phyloP scores from a whole-genome alignment of 2,113 vertebrate genomes.

The Gymnorhina tibicen region DNA sequence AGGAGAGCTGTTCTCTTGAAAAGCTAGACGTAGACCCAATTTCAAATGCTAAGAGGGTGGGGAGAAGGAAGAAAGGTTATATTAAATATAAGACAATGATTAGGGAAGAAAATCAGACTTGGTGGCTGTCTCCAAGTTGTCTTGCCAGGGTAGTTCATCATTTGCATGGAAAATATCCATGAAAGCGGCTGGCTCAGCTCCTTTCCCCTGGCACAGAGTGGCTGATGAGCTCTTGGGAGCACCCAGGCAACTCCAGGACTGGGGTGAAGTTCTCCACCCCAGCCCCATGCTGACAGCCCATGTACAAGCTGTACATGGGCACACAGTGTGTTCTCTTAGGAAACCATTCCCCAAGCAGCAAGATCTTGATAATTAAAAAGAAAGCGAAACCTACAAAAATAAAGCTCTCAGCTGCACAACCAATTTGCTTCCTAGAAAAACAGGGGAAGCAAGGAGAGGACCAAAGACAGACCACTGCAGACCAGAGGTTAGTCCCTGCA shows the following conservation, averaged over 20 bases:
- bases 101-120: neutral
- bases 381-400: neutral
- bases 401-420: neutral
- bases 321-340: neutral
- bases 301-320: fast-evolving
- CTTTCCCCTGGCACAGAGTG: neutral
- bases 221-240: neutral
- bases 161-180: neutral
- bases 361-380: neutral
- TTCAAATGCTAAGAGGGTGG: neutral
- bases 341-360: neutral
- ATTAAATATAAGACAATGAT: neutral
- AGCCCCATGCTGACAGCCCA: neutral
- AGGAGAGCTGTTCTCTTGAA: neutral
- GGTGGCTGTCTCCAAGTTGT: neutral
- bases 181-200: neutral
- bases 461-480: neutral
- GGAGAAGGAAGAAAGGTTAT: neutral
- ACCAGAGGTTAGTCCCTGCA: neutral
- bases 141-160: neutral
- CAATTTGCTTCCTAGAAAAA: neutral
- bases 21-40: neutral
- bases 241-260: neutral
- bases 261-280: neutral
- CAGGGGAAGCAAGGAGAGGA: neutral